Evolutionary conservation across 1,140 invertebrate species (phyloP), one percentile per base, ranked within the genome.

Genomic region (Rhopalosiphum maidis): DNA sequence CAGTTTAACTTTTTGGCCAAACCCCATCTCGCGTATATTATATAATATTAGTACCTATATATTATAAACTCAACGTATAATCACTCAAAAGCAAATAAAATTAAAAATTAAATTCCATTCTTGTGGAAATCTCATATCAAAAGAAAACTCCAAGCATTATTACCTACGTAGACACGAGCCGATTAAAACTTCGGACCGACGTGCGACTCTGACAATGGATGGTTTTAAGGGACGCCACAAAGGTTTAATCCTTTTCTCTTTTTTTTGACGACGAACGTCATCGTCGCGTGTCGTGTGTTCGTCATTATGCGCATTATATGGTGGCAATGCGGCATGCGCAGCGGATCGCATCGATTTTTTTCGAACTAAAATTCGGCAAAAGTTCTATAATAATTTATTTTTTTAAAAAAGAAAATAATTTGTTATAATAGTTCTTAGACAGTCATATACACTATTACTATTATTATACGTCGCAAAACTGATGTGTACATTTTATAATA

Each of bases 181-280:
- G 43, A 86, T 86, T 86, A 86, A 86, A 86, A 86, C 85, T 86
- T 86, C 83, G 23, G 35, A 86, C 83, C 11, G 41, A 15, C 23
- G 82, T 22, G 23, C 60, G 5, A 5, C 60, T n/a, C 60, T 77
- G 41, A 85, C 83, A 85, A 85, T 41, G 60, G 15, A 15, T n/a
- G 60, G 37, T 85, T 23, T 25, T 85, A 25, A 85, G 8, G 37
- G 37, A 85, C 41, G 23, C 22, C 83, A 86, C 85, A 86, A 86
- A 86, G 85, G 41, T 46, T 46, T 86, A 86, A 86, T 86, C 85
- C 41, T 86, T 30, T 86, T 46, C 30, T 86, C 30, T 30, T 2
- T 77, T 77, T 68, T 68, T n/a, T 30, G n/a, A n/a, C 60, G 4
- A 77, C 15, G 30, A 77, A 77, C 60, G 60, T 86, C 43, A 46